Evolutionary conservation across 1,140 invertebrate genomes (phyloP).

Genomic region (Gonatopus flavifemur): DNA sequence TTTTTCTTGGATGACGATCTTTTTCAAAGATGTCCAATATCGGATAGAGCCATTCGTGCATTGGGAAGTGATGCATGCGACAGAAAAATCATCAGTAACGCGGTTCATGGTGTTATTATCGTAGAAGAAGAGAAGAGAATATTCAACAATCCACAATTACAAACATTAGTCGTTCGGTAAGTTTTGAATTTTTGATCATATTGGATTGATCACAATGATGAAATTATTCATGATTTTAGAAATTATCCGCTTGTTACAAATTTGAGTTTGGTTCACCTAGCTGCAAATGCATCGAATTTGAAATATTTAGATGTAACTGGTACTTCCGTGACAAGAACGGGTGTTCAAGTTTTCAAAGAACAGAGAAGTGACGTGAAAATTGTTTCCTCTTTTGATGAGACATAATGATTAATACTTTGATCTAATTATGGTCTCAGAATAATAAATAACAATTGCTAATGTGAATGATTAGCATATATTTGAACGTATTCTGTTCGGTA

Average conservation of each 20-base stretch:
- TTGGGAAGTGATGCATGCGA: constrained; percentile 37
- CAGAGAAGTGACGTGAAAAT: constrained; percentile 58
- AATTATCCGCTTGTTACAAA: constrained; percentile 68
- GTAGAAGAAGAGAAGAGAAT: constrained; percentile 34
- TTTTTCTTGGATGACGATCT: constrained; percentile 17
- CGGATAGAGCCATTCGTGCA: constrained; percentile 48
- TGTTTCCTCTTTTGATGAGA: constrained; percentile 51
- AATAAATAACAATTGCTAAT: constrained; percentile 3
- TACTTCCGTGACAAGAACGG: constrained; percentile 61
- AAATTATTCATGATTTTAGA: constrained; percentile 47
- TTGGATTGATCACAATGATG: not conserved
- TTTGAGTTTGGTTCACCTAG: constrained; percentile 64
- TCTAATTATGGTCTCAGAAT: no score
- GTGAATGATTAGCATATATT: constrained; percentile 5
- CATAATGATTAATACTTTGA: constrained; percentile 18
- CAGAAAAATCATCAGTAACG: constrained; percentile 32
- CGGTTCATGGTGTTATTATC: constrained; percentile 29
- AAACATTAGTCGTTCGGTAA: constrained; percentile 49
- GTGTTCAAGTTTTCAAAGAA: constrained; percentile 60
- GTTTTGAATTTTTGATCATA: constrained; percentile 19
- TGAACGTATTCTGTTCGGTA: constrained; percentile 8
- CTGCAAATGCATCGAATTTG: constrained; percentile 62
- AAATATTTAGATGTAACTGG: constrained; percentile 64
- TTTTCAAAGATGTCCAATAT: constrained; percentile 33
- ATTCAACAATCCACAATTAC: constrained; percentile 48